Evolutionary conservation across 2,888 invertebrate genomes (phyloP).

Genomic region (Pomacea canaliculata): DNA sequence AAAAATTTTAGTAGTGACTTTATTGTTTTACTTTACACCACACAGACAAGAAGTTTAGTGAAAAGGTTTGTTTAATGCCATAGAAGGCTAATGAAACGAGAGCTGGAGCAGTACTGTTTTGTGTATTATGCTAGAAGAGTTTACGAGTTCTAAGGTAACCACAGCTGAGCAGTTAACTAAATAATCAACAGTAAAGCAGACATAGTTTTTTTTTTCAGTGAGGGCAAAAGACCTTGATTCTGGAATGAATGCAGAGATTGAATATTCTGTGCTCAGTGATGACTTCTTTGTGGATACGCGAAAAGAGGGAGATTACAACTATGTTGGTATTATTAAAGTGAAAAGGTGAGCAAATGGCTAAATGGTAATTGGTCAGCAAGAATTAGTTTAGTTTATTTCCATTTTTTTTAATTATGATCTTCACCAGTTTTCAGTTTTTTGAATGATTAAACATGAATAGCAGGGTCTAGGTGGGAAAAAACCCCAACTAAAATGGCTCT

Average conservation of each 20-base stretch:
- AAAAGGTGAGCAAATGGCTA: slow-evolving; percentile 44
- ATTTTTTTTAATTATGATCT: neutral
- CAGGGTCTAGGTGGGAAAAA: no score
- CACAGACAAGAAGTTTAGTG: no score
- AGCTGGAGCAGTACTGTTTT: no score
- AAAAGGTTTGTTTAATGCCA: no score
- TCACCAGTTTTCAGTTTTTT: neutral
- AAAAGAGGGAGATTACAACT: slow-evolving; percentile 39
- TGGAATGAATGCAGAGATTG: slow-evolving; percentile 79
- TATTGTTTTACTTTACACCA: no score
- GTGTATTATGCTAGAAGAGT: no score
- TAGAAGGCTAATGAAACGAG: no score
- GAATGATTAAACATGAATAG: slow-evolving; percentile 1
- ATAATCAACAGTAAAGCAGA: no score
- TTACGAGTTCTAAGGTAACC: no score
- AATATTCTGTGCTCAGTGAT: slow-evolving; percentile 58
- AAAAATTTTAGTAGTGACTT: no score
- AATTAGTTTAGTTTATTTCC: neutral
- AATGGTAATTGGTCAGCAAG: neutral
- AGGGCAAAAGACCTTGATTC: slow-evolving; percentile 96
- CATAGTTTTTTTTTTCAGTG: slow-evolving; percentile 69
- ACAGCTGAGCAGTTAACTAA: no score
- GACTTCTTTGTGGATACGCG: slow-evolving; percentile 60
- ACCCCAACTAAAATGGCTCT: no score
- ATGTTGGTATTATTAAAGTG: slow-evolving; percentile 59